A percentile compares a stretch with the other conserved stretches of the same genome.
These are phyloP conservation scores for Brachyptera risi DNA, from an alignment of 2,888 invertebrate genomes.

Conservation along the genomic window DNA sequence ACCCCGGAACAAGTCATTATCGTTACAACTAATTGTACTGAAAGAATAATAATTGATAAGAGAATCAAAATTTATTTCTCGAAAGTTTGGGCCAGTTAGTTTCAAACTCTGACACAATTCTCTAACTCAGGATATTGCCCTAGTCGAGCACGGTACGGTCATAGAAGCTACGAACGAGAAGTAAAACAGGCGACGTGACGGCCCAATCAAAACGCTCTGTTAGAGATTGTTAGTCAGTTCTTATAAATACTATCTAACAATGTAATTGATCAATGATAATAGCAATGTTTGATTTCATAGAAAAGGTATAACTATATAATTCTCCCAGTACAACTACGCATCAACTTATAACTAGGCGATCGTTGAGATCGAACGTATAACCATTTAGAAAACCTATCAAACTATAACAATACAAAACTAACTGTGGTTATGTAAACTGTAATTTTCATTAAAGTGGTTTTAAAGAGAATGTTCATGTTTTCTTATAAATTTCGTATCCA, in stretches of 20 bases:
- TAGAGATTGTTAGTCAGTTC: constrained; percentile 11
- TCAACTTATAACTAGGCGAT: background rate
- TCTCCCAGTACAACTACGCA: constrained; percentile 11
- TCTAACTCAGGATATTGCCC: constrained; percentile 25
- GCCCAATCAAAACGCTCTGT: constrained; percentile 4
- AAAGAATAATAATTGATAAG: background rate
- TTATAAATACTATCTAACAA: constrained; percentile 1
- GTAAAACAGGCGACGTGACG: background rate
- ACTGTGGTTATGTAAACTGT: constrained; percentile 30
- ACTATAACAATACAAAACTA: constrained; percentile 21
- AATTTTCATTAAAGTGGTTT: constrained; percentile 32
- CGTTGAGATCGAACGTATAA: constrained; percentile 21
- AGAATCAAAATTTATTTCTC: constrained; percentile 1
- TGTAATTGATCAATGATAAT: background rate
- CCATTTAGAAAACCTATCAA: constrained; percentile 15
- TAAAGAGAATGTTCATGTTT: too few relatives aligned
- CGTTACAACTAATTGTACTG: too few relatives aligned
- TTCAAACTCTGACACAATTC: too few relatives aligned
- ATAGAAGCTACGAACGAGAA: too few relatives aligned
- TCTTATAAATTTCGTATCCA: too few relatives aligned
- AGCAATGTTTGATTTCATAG: constrained; percentile 8
- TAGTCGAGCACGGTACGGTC: too few relatives aligned
- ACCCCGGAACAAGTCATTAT: too few relatives aligned
- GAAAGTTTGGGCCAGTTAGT: constrained; percentile 22
- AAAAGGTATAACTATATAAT: constrained; percentile 8